A percentile compares a stretch with the other conserved stretches of the same genome.
Conservation (phyloP, 2,113 vertebrate species). For the Corythornis madagascariensis region DNA sequence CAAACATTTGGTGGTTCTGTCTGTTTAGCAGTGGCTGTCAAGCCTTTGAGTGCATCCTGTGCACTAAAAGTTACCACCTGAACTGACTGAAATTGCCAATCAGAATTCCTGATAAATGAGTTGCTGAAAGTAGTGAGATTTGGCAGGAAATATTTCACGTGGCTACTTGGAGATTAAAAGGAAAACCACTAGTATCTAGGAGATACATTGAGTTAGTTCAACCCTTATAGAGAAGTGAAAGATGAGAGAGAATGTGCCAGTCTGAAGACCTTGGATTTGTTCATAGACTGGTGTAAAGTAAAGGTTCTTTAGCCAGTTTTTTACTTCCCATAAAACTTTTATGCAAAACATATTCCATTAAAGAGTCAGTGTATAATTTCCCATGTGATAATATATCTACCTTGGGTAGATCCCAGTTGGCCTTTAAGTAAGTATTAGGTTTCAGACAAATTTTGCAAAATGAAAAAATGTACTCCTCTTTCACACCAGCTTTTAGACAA, state of each 20-base stretch:
- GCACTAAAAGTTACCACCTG: not conserved
- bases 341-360: not conserved
- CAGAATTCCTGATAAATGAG: not conserved
- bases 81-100: not conserved
- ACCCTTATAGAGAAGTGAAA: too few relatives aligned
- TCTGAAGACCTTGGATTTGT: not conserved
- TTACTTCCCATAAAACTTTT: not conserved
- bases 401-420: not conserved
- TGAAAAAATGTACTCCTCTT: not conserved
- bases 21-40: not conserved
- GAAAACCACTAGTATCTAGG: not conserved
- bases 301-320: not conserved
- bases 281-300: not conserved
- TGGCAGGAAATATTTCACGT: not conserved
- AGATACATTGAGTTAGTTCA: not conserved
- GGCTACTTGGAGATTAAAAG: not conserved
- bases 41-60: not conserved
- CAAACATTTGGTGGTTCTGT: not conserved
- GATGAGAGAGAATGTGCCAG: not conserved
- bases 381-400: not conserved
- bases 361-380: not conserved
- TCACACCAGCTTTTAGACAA: not conserved
- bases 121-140: not conserved
- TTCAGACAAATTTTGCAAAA: not conserved
- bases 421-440: not conserved